These are phyloP conservation scores for Litocranius walleri DNA, from an alignment of 2,113 vertebrate species.

Conservation along the genomic window DNA sequence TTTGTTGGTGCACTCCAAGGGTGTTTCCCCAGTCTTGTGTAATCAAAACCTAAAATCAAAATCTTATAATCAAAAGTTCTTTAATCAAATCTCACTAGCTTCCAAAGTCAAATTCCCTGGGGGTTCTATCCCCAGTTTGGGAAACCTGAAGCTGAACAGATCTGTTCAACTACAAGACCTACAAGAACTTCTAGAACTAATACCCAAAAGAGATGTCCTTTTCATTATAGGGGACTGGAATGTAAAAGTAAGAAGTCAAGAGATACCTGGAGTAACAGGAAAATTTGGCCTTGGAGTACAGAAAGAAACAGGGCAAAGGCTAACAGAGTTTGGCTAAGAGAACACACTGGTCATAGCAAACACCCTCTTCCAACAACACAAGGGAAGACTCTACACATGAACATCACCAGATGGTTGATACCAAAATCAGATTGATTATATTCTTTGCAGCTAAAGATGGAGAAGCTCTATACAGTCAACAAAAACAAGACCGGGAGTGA, in stretches of 20 bases:
- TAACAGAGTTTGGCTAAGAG: not conserved
- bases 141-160: not conserved
- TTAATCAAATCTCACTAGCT: not conserved
- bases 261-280: not conserved
- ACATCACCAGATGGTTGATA: not conserved
- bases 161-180: not conserved
- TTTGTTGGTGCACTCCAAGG: not conserved
- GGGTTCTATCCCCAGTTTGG: not conserved
- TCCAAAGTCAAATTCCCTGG: not conserved
- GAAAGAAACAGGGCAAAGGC: not conserved
- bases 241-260: not conserved
- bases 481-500: not conserved
- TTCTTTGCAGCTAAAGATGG: not conserved
- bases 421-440: not conserved
- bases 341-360: not conserved
- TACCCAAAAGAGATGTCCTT: not conserved
- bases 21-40: not conserved
- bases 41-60: not conserved
- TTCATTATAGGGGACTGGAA: not conserved
- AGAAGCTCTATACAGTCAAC: not conserved
- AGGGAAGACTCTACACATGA: not conserved
- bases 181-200: not conserved
- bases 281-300: not conserved
- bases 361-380: not conserved
- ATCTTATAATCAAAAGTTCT: not conserved